A percentile compares a stretch with the other conserved stretches of the same genome.
phyloP scores from a whole-genome alignment of 2,888 invertebrate species.

The Notodonta ziczac region DNA sequence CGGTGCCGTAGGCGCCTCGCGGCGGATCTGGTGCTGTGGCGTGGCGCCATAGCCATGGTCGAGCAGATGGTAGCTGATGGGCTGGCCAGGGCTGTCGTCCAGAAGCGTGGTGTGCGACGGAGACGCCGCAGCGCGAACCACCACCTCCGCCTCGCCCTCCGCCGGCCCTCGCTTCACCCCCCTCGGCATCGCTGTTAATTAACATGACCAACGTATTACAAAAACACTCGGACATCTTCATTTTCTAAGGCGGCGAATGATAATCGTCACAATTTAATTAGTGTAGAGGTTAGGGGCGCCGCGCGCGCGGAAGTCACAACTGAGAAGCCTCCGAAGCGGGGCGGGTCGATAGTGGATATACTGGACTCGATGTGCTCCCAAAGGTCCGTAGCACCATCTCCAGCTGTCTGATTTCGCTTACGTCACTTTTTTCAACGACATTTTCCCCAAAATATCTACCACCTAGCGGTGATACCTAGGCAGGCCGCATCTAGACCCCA shows the following conservation, averaged over 20 bases:
- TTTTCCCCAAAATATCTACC: slow-evolving; percentile 74
- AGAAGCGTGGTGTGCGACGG: slow-evolving; percentile 82
- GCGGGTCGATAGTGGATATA: slow-evolving; percentile 75
- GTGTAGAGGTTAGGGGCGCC: slow-evolving; percentile 82
- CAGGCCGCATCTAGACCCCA: slow-evolving; percentile 64
- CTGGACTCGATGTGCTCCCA: slow-evolving; percentile 53
- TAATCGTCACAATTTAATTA: slow-evolving; percentile 78
- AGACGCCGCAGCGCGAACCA: slow-evolving; percentile 80
- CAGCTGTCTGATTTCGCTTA: slow-evolving; percentile 70
- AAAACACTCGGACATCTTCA: slow-evolving; percentile 33
- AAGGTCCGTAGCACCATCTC: slow-evolving; percentile 53
- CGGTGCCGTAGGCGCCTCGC: slow-evolving; percentile 81
- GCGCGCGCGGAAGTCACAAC: slow-evolving; percentile 79
- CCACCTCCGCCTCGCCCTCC: slow-evolving; percentile 82
- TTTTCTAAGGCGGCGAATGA: slow-evolving; percentile 42
- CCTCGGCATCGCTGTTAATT: slow-evolving; percentile 84
- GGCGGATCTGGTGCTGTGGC: slow-evolving; percentile 88
- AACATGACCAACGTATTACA: slow-evolving; percentile 44
- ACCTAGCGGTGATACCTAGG: slow-evolving; percentile 68
- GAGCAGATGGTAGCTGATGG: slow-evolving; percentile 90
- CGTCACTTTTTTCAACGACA: slow-evolving; percentile 76
- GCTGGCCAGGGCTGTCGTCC: slow-evolving; percentile 81
- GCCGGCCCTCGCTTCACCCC: slow-evolving; percentile 84
- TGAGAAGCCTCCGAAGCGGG: slow-evolving; percentile 75
- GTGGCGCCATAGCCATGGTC: slow-evolving; percentile 95